phyloP scores from a whole-genome alignment of 2,797 vertebrate species.

The Syngnathus rostellatus region DNA sequence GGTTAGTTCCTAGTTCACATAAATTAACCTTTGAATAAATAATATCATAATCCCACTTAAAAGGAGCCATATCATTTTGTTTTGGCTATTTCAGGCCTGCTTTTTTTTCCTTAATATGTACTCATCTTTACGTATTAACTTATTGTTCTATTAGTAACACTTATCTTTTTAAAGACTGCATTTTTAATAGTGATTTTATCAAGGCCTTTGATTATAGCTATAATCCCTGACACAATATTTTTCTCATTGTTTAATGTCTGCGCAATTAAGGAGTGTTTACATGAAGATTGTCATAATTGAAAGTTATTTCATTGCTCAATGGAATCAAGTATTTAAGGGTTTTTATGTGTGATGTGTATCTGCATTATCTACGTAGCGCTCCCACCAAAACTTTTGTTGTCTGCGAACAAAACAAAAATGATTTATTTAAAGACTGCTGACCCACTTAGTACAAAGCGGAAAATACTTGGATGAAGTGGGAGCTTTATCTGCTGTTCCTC shows the following conservation, averaged over 20 bases:
- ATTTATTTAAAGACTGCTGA: conserved; percentile 36
- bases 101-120: no score
- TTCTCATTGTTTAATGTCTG: background rate
- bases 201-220: background rate
- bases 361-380: background rate
- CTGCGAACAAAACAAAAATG: background rate
- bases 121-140: background rate
- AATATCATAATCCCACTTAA: background rate
- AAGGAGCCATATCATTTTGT: background rate
- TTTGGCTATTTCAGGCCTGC: background rate
- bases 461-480: conserved; percentile 36
- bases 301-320: background rate
- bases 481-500: conserved; percentile 28
- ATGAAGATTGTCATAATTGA: background rate
- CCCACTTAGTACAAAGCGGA: conserved; percentile 36
- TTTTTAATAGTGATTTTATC: background rate
- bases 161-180: background rate
- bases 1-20: background rate
- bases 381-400: background rate
- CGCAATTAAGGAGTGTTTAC: background rate
- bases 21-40: no score
- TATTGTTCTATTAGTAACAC: background rate
- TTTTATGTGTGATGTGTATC: background rate
- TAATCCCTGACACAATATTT: background rate
- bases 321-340: background rate